Percentiles rank a stretch among this genome's conserved stretches.
phyloP scores from a whole-genome alignment of 1,140 invertebrate genomes.

The Neocloeon triangulifer region DNA sequence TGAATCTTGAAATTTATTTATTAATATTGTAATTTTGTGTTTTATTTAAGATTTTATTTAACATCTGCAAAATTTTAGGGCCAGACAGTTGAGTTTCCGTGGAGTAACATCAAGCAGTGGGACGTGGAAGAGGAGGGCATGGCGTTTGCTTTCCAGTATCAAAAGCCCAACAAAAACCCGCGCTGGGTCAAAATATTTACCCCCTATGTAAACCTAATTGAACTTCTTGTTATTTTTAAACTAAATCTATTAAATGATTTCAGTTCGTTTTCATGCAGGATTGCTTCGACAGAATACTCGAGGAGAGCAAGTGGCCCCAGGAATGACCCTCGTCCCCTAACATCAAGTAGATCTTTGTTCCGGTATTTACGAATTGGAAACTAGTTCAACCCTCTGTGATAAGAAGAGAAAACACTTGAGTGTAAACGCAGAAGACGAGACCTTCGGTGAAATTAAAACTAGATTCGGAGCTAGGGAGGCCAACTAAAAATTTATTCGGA shows the following conservation, averaged over 20 bases:
- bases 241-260: slow-evolving; percentile 16
- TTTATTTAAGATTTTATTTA: slow-evolving; percentile 7
- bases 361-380: too few relatives aligned
- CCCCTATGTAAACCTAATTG: slow-evolving; percentile 75
- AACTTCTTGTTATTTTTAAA: slow-evolving; percentile 7
- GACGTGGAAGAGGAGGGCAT: slow-evolving; percentile 78
- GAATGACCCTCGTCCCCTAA: too few relatives aligned
- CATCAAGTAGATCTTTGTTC: too few relatives aligned
- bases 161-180: slow-evolving; percentile 53
- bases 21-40: slow-evolving; percentile 6
- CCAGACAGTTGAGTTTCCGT: slow-evolving; percentile 65
- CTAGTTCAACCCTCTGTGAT: too few relatives aligned
- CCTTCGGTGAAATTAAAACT: too few relatives aligned
- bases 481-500: too few relatives aligned
- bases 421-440: too few relatives aligned
- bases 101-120: slow-evolving; percentile 60
- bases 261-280: slow-evolving; percentile 84
- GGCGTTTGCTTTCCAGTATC: slow-evolving; percentile 73
- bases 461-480: too few relatives aligned
- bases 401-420: too few relatives aligned
- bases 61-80: slow-evolving; percentile 17
- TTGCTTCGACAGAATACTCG: slow-evolving; percentile 82
- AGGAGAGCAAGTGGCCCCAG: slow-evolving; percentile 65
- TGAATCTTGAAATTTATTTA: slow-evolving; percentile 2
- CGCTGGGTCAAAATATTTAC: slow-evolving; percentile 74